Evolutionary conservation across 2,888 invertebrate genomes (phyloP), one percentile per base, ranked within the genome.

Genomic region (Colostygia pectinataria): DNA sequence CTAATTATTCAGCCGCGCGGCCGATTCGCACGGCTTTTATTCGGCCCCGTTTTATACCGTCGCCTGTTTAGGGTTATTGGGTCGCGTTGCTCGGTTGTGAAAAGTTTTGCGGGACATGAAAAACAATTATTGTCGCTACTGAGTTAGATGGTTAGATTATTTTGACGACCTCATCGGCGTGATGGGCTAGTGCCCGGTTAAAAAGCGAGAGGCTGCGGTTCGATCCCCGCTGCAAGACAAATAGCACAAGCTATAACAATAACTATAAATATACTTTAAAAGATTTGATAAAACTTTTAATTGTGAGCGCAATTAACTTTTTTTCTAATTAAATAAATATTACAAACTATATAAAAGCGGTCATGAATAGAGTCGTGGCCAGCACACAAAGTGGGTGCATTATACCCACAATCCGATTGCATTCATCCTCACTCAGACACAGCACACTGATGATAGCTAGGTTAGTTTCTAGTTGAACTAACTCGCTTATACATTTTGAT

Each of bases 1-100:
- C 46, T 53, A 53, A 57, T 62, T 61, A 58, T 57, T 64, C 56
- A 49, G 47, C 33, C 43, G 51, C 55, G 57, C 53, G 38, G 45
- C 48, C 51, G 54, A 58, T 58, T 64, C 41, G 28, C 42, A 28
- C 34, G 23, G 27, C 4, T 27, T 43, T 51, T 37, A 39, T 39
- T 15, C 32, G 20, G 14, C 28, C 31, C 27, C 36, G 32, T 33
- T 43, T 32, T 15, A 32, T 25, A 25, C 28, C 28, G 29, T 20
- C 6, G 36, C 14, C 43, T 36, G 36, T 29, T 43, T 29, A 36
- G 36, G 28, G 33, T 42, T 42, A 33, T 23, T 39, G 41, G 42
- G 27, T 42, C 29, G 29, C 23, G 12, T 14, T 36, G 23, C 20
- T 42, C 33, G 27, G 9, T 29, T 36, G 42, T 27, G 23, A 34